A percentile compares a stretch with the other conserved stretches of the same genome.
These are phyloP conservation scores for Heliocidaris tuberculata DNA, from an alignment of 35 echinoderm and acorn worm species.

Conservation along the genomic window DNA sequence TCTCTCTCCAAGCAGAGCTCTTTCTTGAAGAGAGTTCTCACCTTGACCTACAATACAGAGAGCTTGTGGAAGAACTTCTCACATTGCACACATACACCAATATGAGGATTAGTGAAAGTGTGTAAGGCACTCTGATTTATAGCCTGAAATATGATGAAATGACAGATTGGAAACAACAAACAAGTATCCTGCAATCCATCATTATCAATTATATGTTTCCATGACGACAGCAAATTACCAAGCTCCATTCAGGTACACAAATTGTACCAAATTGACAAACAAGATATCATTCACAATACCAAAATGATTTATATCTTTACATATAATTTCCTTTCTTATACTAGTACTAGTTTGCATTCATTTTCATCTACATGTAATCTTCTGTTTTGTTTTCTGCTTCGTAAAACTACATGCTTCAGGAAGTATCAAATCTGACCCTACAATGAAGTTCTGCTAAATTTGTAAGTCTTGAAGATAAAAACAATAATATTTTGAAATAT, in stretches of 20 bases:
- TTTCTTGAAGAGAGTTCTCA: not conserved
- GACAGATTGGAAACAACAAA: constrained; percentile 3
- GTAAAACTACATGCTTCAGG: no score
- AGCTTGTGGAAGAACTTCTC: not conserved
- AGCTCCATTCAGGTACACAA: not conserved
- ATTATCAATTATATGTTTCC: not conserved
- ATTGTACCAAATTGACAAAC: no score
- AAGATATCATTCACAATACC: no score
- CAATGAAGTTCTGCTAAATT: no score
- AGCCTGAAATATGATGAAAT: not conserved
- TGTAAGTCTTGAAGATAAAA: no score
- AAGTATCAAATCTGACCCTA: no score
- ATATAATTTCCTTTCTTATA: no score
- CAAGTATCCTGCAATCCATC: not conserved
- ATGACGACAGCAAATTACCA: not conserved
- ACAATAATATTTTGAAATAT: no score
- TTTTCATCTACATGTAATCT: no score
- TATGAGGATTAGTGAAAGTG: not conserved
- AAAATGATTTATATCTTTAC: no score
- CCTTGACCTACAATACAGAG: not conserved
- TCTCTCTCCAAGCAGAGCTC: not conserved
- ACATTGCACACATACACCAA: not conserved
- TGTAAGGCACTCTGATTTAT: not conserved
- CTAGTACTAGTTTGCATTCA: no score
- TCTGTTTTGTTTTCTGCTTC: no score